phyloP scores from a whole-genome alignment of 2,113 vertebrate species.

The Halichoerus grypus region DNA sequence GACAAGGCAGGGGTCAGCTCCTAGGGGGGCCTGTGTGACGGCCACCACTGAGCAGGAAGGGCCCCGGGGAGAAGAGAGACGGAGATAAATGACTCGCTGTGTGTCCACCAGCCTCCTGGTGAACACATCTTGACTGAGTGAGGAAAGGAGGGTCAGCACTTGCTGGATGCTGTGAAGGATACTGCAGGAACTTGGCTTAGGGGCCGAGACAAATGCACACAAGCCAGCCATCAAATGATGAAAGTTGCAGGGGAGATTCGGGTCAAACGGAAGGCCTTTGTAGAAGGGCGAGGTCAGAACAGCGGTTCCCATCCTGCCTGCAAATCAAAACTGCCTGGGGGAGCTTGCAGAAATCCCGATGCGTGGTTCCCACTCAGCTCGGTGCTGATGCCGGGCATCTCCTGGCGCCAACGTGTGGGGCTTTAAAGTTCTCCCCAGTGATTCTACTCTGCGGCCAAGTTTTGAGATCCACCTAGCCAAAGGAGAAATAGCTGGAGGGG shows the following conservation, averaged over 20 bases:
- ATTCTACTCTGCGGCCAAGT: neutral
- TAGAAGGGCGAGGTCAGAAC: neutral
- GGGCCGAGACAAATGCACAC: neutral
- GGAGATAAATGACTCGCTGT: neutral
- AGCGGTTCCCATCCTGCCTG: neutral
- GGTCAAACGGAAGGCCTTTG: neutral
- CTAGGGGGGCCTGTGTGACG: fast-evolving
- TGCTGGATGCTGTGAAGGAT: fast-evolving
- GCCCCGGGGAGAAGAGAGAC: neutral
- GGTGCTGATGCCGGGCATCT: neutral
- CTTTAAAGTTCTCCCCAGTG: neutral
- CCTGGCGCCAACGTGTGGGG: neutral
- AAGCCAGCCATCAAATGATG: neutral
- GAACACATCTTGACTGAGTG: fast-evolving
- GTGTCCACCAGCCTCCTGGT: neutral
- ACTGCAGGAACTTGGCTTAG: neutral
- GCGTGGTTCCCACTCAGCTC: neutral
- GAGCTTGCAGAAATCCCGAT: neutral
- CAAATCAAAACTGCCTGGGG: neutral
- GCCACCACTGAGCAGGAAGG: neutral
- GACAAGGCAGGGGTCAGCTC: neutral
- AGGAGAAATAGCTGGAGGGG: neutral
- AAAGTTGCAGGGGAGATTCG: neutral
- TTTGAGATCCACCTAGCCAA: neutral
- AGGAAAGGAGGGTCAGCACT: neutral